phyloP scores from a whole-genome alignment of 2,888 invertebrate species.

The Tachina lurida region DNA sequence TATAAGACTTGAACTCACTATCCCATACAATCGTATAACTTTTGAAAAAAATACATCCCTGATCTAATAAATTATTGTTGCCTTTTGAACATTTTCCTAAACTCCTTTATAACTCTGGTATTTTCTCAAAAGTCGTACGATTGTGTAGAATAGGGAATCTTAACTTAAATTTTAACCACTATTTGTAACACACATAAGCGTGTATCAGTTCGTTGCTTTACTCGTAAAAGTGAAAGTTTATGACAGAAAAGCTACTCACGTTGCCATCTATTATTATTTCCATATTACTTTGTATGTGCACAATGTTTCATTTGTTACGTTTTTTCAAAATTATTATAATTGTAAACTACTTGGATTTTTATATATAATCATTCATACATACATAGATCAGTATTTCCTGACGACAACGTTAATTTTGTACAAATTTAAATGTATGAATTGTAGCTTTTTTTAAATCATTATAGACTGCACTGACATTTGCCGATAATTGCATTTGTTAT shows the following conservation, averaged over 20 bases:
- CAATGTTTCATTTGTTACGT: slow-evolving; percentile 13
- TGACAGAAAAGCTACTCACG: neutral
- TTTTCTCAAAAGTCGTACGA: too few species aligned
- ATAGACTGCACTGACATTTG: slow-evolving; percentile 37
- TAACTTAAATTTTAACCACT: too few species aligned
- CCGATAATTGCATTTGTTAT: slow-evolving; percentile 54
- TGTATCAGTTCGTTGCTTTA: neutral
- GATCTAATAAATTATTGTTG: too few species aligned
- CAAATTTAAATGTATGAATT: neutral
- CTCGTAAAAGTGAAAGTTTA: neutral
- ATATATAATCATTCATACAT: neutral
- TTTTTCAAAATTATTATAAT: slow-evolving; percentile 50
- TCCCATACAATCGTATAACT: too few species aligned
- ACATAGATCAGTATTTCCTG: slow-evolving; percentile 56
- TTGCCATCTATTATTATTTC: neutral
- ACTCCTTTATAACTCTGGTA: too few species aligned
- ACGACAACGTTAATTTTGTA: slow-evolving; percentile 33
- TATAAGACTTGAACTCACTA: too few species aligned
- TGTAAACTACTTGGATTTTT: slow-evolving; percentile 29
- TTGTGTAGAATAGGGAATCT: too few species aligned
- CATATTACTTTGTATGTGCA: neutral
- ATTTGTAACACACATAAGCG: too few species aligned
- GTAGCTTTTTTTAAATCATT: slow-evolving; percentile 19
- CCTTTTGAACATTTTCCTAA: too few species aligned
- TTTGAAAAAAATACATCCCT: too few species aligned